A percentile compares a stretch with the other conserved stretches of the same genome.
These are phyloP conservation scores for Corythornis cristatus DNA, from an alignment of 2,113 vertebrate species.

Conservation along the genomic window DNA sequence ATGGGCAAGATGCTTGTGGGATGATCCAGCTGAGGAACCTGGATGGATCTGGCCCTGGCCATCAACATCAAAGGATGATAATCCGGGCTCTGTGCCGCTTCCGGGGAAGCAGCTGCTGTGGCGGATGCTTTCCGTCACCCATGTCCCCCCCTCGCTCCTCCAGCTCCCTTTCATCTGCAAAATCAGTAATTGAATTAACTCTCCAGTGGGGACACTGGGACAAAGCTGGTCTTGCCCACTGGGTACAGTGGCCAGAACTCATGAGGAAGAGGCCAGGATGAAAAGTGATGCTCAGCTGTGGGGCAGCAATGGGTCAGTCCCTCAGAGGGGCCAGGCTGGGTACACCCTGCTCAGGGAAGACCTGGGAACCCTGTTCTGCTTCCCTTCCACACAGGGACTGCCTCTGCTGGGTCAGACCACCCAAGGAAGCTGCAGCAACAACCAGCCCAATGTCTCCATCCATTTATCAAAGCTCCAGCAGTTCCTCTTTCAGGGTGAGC, in stretches of 20 bases:
- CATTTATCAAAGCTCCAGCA: constrained; percentile 31
- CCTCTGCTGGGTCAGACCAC: background rate
- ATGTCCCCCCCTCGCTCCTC: accelerated
- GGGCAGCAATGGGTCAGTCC: background rate
- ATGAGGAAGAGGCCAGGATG: background rate
- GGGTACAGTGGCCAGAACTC: background rate
- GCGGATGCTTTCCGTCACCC: background rate
- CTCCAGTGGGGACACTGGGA: accelerated
- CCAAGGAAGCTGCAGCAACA: background rate
- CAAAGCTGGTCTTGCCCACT: background rate
- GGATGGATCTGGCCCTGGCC: background rate
- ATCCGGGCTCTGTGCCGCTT: background rate
- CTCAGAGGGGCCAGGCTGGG: background rate
- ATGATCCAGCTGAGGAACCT: background rate
- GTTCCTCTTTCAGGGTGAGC: constrained; percentile 50
- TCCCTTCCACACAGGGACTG: accelerated
- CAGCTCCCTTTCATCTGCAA: background rate
- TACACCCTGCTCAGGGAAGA: accelerated
- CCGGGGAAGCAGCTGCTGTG: background rate
- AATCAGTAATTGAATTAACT: background rate
- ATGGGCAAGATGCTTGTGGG: accelerated
- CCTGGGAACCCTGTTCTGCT: background rate
- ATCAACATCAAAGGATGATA: background rate
- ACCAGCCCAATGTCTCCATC: background rate
- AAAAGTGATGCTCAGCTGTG: background rate